Conservation (phyloP, 2,888 invertebrate species). For the Caenorhabditis japonica region DNA sequence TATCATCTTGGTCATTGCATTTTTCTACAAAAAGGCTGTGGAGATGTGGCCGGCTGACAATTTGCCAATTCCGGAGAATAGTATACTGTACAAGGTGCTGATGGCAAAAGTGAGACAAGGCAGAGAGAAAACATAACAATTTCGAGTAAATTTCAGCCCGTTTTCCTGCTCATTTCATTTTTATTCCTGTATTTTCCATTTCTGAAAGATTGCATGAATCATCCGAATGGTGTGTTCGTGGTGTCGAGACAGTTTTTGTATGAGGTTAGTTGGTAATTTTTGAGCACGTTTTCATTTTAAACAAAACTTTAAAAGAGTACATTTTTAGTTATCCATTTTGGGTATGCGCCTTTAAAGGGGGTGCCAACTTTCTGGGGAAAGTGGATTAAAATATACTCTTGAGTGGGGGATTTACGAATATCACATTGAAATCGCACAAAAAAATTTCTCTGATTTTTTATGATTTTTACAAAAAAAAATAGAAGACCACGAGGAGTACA, state of each 20-base stretch:
- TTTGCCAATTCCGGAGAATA: conserved; percentile 11
- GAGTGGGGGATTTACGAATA: too few relatives aligned
- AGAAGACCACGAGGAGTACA: too few relatives aligned
- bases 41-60: conserved; percentile 23
- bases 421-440: too few relatives aligned
- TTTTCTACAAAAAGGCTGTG: conserved; percentile 23
- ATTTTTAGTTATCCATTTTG: too few relatives aligned
- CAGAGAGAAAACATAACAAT: not conserved
- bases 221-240: conserved; percentile 28
- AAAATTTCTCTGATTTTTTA: too few relatives aligned
- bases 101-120: conserved; percentile 6
- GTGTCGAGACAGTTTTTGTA: conserved; percentile 27
- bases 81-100: conserved; percentile 2
- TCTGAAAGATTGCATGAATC: conserved; percentile 27
- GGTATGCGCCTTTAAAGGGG: too few relatives aligned
- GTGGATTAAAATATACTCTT: too few relatives aligned
- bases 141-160: conserved; percentile 6
- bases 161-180: conserved; percentile 21
- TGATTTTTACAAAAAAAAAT: too few relatives aligned
- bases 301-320: too few relatives aligned
- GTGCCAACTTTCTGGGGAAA: too few relatives aligned
- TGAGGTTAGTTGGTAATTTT: not conserved
- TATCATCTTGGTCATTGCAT: conserved; percentile 5
- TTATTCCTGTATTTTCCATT: conserved; percentile 26
- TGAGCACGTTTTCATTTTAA: too few relatives aligned